phyloP scores from a whole-genome alignment of 2,888 invertebrate genomes.

The Lucinisca nassula region DNA sequence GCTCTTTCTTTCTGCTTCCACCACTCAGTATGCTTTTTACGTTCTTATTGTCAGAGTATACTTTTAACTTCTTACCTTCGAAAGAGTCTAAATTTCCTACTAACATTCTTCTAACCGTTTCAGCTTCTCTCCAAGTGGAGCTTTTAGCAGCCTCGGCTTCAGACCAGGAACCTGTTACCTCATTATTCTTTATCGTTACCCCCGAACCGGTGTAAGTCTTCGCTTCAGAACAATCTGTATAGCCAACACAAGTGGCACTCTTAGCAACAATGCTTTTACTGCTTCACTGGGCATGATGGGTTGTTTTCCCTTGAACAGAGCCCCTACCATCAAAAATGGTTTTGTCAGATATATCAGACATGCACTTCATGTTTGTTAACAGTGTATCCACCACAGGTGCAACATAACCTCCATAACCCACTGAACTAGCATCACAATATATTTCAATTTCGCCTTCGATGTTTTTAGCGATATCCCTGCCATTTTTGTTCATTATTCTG shows the following conservation, averaged over 20 bases:
- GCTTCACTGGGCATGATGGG: no score
- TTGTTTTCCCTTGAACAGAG: no score
- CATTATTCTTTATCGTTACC: neutral
- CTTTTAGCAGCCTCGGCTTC: constrained; percentile 36
- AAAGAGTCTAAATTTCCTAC: neutral
- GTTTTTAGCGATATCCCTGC: neutral
- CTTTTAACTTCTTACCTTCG: neutral
- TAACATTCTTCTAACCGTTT: constrained; percentile 43
- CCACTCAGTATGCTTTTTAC: neutral
- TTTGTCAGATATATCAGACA: constrained; percentile 21
- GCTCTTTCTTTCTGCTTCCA: neutral
- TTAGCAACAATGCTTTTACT: no score
- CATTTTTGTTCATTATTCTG: neutral
- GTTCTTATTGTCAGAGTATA: neutral
- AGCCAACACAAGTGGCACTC: no score
- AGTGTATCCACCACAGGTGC: neutral
- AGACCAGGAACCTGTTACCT: constrained; percentile 40
- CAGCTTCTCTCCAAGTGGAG: constrained; percentile 64
- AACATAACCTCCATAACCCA: neutral
- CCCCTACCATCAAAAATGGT: neutral
- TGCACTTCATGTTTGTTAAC: neutral
- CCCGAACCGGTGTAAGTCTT: no score
- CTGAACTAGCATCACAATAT: neutral
- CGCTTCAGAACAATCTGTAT: no score
- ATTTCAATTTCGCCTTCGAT: neutral